Conservation (phyloP, 2,797 vertebrate genomes). For the Myioborus miniatus region DNA sequence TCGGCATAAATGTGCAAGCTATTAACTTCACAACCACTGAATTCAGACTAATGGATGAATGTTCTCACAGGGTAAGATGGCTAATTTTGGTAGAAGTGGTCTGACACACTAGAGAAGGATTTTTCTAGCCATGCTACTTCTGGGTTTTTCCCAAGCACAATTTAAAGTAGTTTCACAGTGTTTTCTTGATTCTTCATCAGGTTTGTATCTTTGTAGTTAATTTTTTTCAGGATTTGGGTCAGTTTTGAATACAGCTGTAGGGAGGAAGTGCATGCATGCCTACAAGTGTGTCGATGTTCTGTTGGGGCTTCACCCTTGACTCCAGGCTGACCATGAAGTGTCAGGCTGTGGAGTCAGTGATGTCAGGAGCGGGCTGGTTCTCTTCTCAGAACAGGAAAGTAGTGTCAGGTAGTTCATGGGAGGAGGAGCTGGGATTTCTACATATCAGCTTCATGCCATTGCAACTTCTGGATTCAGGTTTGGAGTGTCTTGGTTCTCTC, state of each 20-base stretch:
- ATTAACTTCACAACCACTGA: slow-evolving; percentile 91
- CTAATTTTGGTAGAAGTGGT: background rate
- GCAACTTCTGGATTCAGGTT: background rate
- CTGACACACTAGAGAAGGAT: background rate
- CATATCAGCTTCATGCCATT: background rate
- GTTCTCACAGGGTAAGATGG: slow-evolving; percentile 72
- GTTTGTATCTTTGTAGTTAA: background rate
- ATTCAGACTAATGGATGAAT: slow-evolving; percentile 85
- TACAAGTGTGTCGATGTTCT: rapidly evolving
- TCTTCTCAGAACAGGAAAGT: background rate
- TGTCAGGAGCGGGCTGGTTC: background rate
- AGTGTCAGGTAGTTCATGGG: rapidly evolving
- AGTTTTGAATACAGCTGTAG: background rate
- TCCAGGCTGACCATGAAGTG: background rate
- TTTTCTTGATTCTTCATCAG: background rate
- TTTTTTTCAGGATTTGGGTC: background rate
- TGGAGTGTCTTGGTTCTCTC: background rate
- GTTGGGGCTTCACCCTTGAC: background rate
- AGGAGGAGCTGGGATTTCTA: background rate
- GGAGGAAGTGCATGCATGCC: background rate
- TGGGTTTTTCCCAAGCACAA: background rate
- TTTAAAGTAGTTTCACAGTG: background rate
- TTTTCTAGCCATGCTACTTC: background rate
- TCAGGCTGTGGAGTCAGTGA: background rate
- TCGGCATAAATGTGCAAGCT: slow-evolving; percentile 81